Evolutionary conservation across 2,113 vertebrate species (phyloP).

Genomic region (Gambusia affinis): DNA sequence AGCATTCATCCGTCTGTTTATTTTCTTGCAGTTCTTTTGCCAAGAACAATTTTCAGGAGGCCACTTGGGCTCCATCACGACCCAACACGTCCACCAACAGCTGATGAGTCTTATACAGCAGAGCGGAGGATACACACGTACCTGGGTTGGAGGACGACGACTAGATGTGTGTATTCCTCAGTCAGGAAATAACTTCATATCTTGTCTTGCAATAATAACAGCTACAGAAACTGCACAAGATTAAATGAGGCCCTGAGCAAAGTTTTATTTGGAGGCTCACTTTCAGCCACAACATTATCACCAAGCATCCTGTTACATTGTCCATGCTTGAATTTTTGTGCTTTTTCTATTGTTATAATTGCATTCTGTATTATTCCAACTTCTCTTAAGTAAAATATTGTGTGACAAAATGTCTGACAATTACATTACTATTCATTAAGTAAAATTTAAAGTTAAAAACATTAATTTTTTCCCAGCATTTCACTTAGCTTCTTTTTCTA

Average conservation of each 20-base stretch:
- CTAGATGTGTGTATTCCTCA: conserved; percentile 51
- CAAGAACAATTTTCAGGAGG: conserved; percentile 46
- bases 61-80: conserved; percentile 70
- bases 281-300: too few relatives aligned
- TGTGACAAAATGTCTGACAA: too few relatives aligned
- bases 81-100: conserved; percentile 29
- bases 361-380: too few relatives aligned
- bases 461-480: too few relatives aligned
- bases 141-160: conserved; percentile 65
- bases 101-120: conserved; percentile 52
- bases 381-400: too few relatives aligned
- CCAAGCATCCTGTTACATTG: too few relatives aligned
- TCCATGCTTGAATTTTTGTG: neutral
- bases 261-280: too few relatives aligned
- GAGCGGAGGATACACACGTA: conserved; percentile 21
- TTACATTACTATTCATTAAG: too few relatives aligned
- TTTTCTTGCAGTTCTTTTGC: conserved; percentile 55
- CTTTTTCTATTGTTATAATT: neutral
- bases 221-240: too few relatives aligned
- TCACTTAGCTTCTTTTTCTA: too few relatives aligned
- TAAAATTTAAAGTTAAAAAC: too few relatives aligned
- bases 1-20: neutral
- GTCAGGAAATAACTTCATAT: neutral
- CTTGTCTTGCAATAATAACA: neutral
- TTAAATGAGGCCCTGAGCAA: too few relatives aligned